A percentile compares a stretch with the other conserved stretches of the same genome.
phyloP scores from a whole-genome alignment of 2,113 vertebrate species.

The Thamnophis sirtalis region DNA sequence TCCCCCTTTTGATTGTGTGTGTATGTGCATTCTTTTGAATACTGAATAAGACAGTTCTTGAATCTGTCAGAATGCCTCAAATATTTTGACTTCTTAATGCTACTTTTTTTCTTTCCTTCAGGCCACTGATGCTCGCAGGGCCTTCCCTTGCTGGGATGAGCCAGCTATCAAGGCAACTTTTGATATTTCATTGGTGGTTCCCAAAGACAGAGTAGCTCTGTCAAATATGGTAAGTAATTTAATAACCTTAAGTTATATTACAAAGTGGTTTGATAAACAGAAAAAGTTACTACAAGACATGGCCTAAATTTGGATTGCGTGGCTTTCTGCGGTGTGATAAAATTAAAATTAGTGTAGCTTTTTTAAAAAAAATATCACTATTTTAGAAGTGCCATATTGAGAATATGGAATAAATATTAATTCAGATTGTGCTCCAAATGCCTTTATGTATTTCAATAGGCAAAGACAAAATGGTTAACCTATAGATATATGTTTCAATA shows the following conservation, averaged over 20 bases:
- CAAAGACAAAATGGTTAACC: neutral
- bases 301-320: neutral
- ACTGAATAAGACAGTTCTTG: neutral
- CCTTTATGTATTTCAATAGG: neutral
- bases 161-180: constrained; percentile 98
- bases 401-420: neutral
- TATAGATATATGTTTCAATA: neutral
- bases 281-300: neutral
- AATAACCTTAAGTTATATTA: neutral
- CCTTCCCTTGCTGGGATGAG: constrained; percentile 98
- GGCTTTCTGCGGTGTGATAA: neutral
- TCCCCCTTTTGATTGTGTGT: neutral
- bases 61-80: neutral
- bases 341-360: neutral
- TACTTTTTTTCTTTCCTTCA: constrained; percentile 56
- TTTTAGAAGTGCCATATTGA: neutral
- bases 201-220: constrained; percentile 95
- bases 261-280: neutral
- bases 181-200: constrained; percentile 93
- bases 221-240: constrained; percentile 91
- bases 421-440: neutral
- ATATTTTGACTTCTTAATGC: constrained; percentile 18
- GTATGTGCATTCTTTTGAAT: neutral
- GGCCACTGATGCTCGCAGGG: constrained; percentile 96
- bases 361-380: neutral